Evolutionary conservation across 1,140 invertebrate genomes (phyloP).

Genomic region (Pomacea maculata): DNA sequence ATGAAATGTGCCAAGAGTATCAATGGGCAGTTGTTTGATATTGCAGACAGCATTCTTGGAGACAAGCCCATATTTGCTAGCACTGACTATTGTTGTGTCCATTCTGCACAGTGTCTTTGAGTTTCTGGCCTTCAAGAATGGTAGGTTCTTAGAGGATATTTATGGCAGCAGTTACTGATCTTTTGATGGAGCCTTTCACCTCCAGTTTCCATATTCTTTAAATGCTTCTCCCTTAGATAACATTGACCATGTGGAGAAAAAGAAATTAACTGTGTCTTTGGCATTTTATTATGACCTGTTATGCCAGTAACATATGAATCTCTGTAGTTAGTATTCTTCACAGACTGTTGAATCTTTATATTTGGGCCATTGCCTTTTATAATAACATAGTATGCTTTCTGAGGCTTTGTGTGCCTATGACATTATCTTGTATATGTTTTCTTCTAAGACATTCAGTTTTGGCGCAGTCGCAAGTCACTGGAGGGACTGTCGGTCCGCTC

Average conservation of each 20-base stretch:
- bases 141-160: slow-evolving; percentile 63
- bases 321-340: too few species aligned
- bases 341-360: too few species aligned
- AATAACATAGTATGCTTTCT: too few species aligned
- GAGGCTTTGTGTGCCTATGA: too few species aligned
- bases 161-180: background rate
- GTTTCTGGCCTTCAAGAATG: slow-evolving; percentile 99
- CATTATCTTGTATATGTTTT: background rate
- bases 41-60: slow-evolving; percentile 88
- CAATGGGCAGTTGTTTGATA: too few species aligned
- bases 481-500: slow-evolving; percentile 97
- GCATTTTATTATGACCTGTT: too few species aligned
- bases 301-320: too few species aligned
- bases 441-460: slow-evolving; percentile 95
- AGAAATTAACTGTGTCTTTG: too few species aligned
- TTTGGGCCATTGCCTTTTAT: too few species aligned
- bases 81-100: slow-evolving; percentile 89
- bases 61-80: slow-evolving; percentile 95
- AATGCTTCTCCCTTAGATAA: background rate
- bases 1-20: too few species aligned
- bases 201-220: background rate
- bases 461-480: slow-evolving; percentile 96
- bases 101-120: slow-evolving; percentile 98
- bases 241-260: too few species aligned
- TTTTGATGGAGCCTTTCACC: background rate